These are phyloP conservation scores for Goniozus legneri DNA, from an alignment of 1,140 invertebrate species.

Conservation along the genomic window DNA sequence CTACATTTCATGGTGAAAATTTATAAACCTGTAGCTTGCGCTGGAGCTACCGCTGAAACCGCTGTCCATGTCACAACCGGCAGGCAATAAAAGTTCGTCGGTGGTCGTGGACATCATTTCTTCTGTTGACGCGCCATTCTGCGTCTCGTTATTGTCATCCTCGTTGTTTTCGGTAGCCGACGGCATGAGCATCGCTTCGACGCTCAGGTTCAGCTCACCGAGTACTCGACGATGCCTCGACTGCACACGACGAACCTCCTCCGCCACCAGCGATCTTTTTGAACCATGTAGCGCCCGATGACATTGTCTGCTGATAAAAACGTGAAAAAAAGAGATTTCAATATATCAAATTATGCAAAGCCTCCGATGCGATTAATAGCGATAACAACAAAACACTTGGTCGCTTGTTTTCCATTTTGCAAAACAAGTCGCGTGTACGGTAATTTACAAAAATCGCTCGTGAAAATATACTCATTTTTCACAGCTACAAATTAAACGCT, in stretches of 20 bases:
- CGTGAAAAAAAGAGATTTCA: slow-evolving; percentile 13
- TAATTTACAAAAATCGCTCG: too few relatives aligned
- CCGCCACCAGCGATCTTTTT: slow-evolving; percentile 64
- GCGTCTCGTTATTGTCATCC: slow-evolving; percentile 48
- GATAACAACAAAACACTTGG: too few relatives aligned
- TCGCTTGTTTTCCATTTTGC: too few relatives aligned
- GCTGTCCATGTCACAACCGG: slow-evolving; percentile 71
- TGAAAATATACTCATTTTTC: too few relatives aligned
- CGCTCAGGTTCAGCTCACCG: slow-evolving; percentile 79
- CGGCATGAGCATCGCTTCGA: slow-evolving; percentile 85
- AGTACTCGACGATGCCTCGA: slow-evolving; percentile 74
- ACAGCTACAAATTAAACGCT: too few relatives aligned
- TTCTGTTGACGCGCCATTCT: slow-evolving; percentile 58
- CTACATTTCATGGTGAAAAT: too few relatives aligned
- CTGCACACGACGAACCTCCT: slow-evolving; percentile 77
- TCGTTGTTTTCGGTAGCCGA: slow-evolving; percentile 49
- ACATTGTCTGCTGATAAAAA: slow-evolving; percentile 49
- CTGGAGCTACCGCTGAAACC: slow-evolving; percentile 78
- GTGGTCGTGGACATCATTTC: slow-evolving; percentile 64
- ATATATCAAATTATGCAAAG: slow-evolving; percentile 2
- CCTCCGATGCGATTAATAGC: background rate
- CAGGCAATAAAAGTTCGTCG: slow-evolving; percentile 68
- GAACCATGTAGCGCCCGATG: slow-evolving; percentile 41
- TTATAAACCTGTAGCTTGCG: slow-evolving; percentile 63
- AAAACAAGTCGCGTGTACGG: too few relatives aligned